Evolutionary conservation across 2,797 vertebrate genomes (phyloP), one percentile per base, ranked within the genome.

Genomic region (Phataginus tetradactyla): DNA sequence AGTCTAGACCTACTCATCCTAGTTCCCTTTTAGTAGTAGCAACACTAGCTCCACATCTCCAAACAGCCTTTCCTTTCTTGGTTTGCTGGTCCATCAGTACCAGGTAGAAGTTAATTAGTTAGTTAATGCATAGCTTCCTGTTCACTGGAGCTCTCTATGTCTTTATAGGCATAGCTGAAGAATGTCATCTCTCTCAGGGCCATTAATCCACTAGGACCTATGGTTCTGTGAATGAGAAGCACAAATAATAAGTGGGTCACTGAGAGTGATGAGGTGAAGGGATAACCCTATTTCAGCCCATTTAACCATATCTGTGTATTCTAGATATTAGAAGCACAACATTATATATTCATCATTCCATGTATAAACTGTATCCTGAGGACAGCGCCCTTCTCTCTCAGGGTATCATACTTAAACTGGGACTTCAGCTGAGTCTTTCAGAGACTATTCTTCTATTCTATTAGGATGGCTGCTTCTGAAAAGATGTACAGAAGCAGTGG

Each of bases 211-310:
- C 14, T 53, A 61, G 71, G 37, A 71, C 13, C 13, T 20, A 21
- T 53, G 39, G 20, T 17, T 85, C 32, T 23, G n/a, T 7, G 63
- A 18, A n/a, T 37, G 11, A 94, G 34, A 68, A 68, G 34, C 15
- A 61, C 21, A 42, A 34, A 75, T 72, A 79, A 10, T 61, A 71
- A 57, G 20, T 75, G 49, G 27, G 21, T 42, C 11, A n/a, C 14
- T 69, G 53, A 8, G n/a, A 93, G 7, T 75, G 23, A 86, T 18
- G 4, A 4, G 61, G 13, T 49, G 18, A 75, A 1, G 18, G 13
- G 1, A 1, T 15, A 80, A 37, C 9, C 2, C 13, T 20, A 57
- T 2, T 14, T 37, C 9, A 1, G 11, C 32, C 4, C 29, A n/a
- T 75, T 86, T 11, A 5, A 27, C 34, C 29, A 64, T n/a, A 59